Percentiles rank a stretch among this genome's conserved stretches.
These are phyloP conservation scores for Cuniculus paca DNA, from an alignment of 2,797 vertebrate species.

Conservation along the genomic window DNA sequence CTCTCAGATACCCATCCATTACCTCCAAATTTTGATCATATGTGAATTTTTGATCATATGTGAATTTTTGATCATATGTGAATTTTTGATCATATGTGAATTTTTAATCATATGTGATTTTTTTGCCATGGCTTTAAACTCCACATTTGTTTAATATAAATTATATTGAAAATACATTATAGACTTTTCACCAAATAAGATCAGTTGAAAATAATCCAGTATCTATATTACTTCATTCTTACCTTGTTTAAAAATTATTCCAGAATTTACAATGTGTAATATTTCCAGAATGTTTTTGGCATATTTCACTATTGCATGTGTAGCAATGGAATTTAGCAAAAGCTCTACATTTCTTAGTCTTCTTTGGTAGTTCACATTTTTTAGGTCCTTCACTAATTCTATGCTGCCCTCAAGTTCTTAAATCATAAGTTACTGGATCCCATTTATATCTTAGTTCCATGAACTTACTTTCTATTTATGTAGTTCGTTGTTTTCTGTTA, in stretches of 20 bases:
- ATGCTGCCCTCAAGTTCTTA: neutral
- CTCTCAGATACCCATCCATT: conserved; percentile 46
- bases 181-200: neutral
- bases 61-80: conserved; percentile 39
- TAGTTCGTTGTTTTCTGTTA: neutral
- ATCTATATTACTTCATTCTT: neutral
- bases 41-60: neutral
- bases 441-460: neutral
- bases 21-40: conserved; percentile 50
- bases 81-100: conserved; percentile 41
- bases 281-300: neutral
- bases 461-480: neutral
- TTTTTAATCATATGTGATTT: neutral
- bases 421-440: neutral
- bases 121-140: conserved; percentile 13
- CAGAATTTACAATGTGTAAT: neutral
- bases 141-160: neutral
- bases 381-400: neutral
- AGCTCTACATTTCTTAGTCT: neutral
- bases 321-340: neutral
- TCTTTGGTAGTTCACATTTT: neutral
- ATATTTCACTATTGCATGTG: neutral
- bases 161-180: conserved; percentile 50
- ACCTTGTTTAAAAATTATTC: neutral
- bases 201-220: neutral